These are phyloP conservation scores for Sitodiplosis mosellana DNA, from an alignment of 1,140 invertebrate genomes.

Conservation along the genomic window DNA sequence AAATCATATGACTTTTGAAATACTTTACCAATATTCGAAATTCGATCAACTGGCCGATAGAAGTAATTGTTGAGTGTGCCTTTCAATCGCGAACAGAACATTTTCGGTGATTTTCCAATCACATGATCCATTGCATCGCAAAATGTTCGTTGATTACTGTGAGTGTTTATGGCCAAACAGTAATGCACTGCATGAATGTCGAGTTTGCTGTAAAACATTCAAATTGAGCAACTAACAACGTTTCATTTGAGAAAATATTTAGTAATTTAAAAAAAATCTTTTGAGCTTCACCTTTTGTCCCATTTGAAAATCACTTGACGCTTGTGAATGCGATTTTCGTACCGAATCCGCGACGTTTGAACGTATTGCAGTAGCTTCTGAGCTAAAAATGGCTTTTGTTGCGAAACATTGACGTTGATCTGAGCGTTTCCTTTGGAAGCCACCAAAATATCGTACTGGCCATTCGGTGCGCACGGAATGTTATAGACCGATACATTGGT, in stretches of 20 bases:
- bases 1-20: neutral
- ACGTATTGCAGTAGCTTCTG: conserved; percentile 20
- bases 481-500: conserved; percentile 8
- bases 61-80: neutral
- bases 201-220: conserved; percentile 10
- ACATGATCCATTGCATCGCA: conserved; percentile 12
- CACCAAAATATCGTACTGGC: conserved; percentile 21
- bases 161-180: conserved; percentile 16
- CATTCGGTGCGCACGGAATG: conserved; percentile 19
- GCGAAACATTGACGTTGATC: conserved; percentile 17
- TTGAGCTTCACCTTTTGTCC: conserved; percentile 16
- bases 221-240: neutral
- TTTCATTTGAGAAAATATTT: neutral
- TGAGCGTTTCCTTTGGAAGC: conserved; percentile 14
- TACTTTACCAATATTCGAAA: neutral
- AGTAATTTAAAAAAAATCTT: neutral
- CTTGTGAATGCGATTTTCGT: conserved; percentile 21
- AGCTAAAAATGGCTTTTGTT: conserved; percentile 15
- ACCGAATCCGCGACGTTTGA: conserved; percentile 15
- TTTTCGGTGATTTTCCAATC: neutral
- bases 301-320: conserved; percentile 23
- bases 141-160: conserved; percentile 11
- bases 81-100: neutral
- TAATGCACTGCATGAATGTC: conserved; percentile 23
- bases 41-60: neutral